These are phyloP conservation scores for Gavia stellata DNA, from an alignment of 2,113 vertebrate species.

Conservation along the genomic window DNA sequence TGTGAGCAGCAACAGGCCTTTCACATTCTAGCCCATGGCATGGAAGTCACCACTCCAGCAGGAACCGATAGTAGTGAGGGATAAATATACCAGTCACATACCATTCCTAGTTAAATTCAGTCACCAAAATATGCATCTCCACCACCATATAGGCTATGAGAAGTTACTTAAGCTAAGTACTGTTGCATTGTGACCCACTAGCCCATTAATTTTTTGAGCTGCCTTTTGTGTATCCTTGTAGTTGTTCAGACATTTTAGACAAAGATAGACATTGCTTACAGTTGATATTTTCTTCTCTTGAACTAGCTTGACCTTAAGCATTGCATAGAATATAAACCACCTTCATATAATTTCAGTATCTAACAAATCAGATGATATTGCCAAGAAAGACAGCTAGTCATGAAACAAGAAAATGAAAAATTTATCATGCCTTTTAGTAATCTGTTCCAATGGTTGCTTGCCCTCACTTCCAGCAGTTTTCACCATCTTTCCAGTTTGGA, in stretches of 20 bases:
- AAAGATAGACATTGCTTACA: neutral
- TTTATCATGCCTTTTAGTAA: neutral
- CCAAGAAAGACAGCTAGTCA: neutral
- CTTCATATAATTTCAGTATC: neutral
- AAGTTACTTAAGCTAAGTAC: neutral
- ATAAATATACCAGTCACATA: neutral
- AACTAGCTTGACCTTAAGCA: neutral
- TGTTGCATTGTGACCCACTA: neutral
- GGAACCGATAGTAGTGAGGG: neutral
- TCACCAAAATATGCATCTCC: neutral
- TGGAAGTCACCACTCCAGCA: neutral
- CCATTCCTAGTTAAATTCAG: neutral
- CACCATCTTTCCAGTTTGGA: neutral
- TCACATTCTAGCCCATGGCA: neutral
- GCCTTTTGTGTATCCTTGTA: neutral
- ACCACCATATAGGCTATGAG: neutral
- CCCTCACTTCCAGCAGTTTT: neutral
- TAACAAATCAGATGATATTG: neutral
- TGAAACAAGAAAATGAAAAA: neutral
- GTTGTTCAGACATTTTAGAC: neutral
- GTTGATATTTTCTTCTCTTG: neutral
- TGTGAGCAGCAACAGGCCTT: neutral
- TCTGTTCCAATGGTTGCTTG: neutral
- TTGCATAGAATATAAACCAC: neutral
- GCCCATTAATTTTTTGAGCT: neutral